These are phyloP conservation scores for Acrobasis repandana DNA, from an alignment of 2,888 invertebrate species.

Conservation along the genomic window DNA sequence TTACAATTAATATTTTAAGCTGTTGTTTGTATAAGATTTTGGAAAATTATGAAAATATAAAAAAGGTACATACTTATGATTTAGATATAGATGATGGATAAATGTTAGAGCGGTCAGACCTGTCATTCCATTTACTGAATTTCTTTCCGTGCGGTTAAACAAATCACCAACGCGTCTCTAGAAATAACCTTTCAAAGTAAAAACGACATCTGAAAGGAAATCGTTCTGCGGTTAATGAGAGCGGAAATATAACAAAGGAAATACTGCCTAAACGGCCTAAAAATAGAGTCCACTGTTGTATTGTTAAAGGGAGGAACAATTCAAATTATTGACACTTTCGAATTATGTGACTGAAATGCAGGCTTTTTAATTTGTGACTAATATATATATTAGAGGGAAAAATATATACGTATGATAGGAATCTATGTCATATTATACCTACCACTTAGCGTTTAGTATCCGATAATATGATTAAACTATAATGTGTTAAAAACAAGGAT, in stretches of 20 bases:
- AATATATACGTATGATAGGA: background rate
- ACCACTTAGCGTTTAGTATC: too few species aligned
- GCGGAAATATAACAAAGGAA: constrained; percentile 25
- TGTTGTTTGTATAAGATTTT: too few species aligned
- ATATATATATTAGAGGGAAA: background rate
- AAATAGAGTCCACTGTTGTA: background rate
- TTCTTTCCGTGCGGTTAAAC: background rate
- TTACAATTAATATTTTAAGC: too few species aligned
- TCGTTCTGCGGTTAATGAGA: constrained; percentile 38
- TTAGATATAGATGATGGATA: too few species aligned
- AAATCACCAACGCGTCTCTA: background rate
- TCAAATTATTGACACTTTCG: background rate
- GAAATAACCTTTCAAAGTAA: constrained; percentile 5
- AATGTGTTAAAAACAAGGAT: too few species aligned
- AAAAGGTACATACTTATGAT: too few species aligned
- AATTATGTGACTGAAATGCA: background rate
- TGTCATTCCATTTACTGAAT: background rate
- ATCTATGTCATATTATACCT: too few species aligned
- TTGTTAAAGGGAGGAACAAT: background rate
- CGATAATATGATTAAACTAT: too few species aligned
- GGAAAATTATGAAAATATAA: too few species aligned
- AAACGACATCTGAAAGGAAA: constrained; percentile 30
- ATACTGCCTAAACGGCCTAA: constrained; percentile 18
- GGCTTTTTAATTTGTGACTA: background rate
- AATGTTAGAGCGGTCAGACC: too few species aligned